These are phyloP conservation scores for Orientallactaga sibirica DNA, from an alignment of 2,797 vertebrate genomes.

Conservation along the genomic window DNA sequence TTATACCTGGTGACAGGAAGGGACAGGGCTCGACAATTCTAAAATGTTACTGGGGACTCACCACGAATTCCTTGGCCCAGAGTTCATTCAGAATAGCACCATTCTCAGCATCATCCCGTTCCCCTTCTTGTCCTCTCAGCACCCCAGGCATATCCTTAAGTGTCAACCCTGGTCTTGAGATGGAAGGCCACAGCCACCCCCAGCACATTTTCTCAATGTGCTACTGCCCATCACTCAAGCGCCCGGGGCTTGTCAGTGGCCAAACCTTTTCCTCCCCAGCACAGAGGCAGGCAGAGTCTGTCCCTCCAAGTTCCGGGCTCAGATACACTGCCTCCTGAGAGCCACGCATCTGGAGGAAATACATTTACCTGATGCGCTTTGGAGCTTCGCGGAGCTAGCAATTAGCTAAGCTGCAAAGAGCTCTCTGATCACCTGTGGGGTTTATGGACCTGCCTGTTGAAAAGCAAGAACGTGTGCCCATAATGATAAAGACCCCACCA, in stretches of 20 bases:
- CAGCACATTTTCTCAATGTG: neutral
- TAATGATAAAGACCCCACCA: neutral
- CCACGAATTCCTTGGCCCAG: accelerated
- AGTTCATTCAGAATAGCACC: neutral
- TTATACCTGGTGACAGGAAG: neutral
- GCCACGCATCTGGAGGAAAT: neutral
- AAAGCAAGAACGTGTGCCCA: constrained; percentile 60
- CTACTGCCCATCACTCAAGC: neutral
- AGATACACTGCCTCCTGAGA: neutral
- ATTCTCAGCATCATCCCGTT: neutral
- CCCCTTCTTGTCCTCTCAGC: neutral
- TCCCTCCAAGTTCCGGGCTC: neutral
- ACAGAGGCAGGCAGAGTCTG: neutral
- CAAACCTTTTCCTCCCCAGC: neutral
- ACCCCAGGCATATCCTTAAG: too few relatives aligned
- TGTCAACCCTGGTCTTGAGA: neutral
- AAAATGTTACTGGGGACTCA: neutral
- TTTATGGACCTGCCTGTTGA: constrained; percentile 65
- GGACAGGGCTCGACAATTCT: neutral
- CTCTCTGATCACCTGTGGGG: constrained; percentile 8
- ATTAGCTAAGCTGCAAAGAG: constrained; percentile 46
- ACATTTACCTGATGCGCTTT: constrained; percentile 13
- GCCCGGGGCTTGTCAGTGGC: neutral
- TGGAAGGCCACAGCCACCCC: neutral
- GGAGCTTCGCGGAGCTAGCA: constrained; percentile 53